Base-by-base conservation (phyloP, 2,113 vertebrate species). In the Pelobates fuscus region DNA sequence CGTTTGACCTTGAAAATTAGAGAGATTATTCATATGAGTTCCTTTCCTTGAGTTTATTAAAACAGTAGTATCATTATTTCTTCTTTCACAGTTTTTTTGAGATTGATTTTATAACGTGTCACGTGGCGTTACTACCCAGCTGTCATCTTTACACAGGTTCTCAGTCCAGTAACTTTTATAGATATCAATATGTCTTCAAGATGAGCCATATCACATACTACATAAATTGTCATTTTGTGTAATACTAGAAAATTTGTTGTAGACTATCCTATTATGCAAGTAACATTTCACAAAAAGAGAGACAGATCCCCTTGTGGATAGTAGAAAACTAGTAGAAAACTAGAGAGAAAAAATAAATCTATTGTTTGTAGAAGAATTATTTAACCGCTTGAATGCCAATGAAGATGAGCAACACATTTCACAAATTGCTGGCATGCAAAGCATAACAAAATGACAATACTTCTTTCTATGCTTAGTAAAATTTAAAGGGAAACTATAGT, bases 201-300 rank as follows among this genome's bases (percentile, higher is more conserved):
- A 76, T 76, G 64, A 76, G 72, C 63, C 72, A 66, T 67, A 76
- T 76, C 64, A 76, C 72, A 76, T 76, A 76, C 54, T 67, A 76
- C 72, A 76, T 76, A 76, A 76, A 76, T 76, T 76, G 72, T 76
- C 63, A 76, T 76, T 44, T 76, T 76, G 64, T 76, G 72, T 76
- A 76, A 76, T 76, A 76, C 72, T 55, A 76, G 72, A 49, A 67
- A 76, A 76, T 67, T 46, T 76, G 63, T 67, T 76, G 72, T 76
- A 76, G 72, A 67, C 49, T 76, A 76, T 76, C 57, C 64, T 76
- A 76, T 67, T 76, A 76, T 49, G 52, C 54, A 67, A 76, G 72
- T 67, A 67, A 60, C 55, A 76, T 67, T 67, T 61, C 18, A 59
- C 26, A 24, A 32, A 32, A 60, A 60, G 41, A 67, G 52, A 66